Percentiles rank a stretch among this genome's conserved stretches.
Evolutionary conservation across 2,797 vertebrate genomes (phyloP).

Genomic region (Choloepus didactylus): DNA sequence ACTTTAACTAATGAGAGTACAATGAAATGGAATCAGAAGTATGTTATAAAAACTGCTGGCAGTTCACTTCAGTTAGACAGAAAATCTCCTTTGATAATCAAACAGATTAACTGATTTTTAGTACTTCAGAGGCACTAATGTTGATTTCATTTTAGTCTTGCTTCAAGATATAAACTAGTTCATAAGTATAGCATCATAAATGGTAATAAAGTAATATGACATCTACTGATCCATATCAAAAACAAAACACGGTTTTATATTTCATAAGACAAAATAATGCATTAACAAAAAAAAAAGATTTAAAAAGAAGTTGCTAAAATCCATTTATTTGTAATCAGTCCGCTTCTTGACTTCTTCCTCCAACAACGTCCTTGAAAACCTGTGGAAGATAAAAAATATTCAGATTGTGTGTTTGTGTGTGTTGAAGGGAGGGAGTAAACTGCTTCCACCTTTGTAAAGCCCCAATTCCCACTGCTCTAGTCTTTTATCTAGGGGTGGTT

Average conservation of each 20-base stretch:
- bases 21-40: constrained; percentile 54
- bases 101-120: constrained; percentile 23
- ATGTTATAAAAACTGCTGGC: constrained; percentile 58
- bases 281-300: not conserved
- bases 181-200: constrained; percentile 46
- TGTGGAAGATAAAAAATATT: not conserved
- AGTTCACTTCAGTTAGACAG: not conserved
- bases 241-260: constrained; percentile 14
- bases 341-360: constrained; percentile 30
- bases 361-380: constrained; percentile 15
- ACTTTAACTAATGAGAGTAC: constrained; percentile 41
- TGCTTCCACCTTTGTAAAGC: constrained; percentile 26
- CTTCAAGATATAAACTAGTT: constrained; percentile 61
- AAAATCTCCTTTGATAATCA: constrained; percentile 35
- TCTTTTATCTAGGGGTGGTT: not conserved
- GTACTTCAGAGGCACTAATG: constrained; percentile 60
- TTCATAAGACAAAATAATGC: constrained; percentile 40
- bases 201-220: constrained; percentile 45
- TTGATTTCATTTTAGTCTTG: constrained; percentile 51
- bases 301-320: constrained; percentile 55
- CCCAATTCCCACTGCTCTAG: not conserved
- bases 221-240: constrained; percentile 29
- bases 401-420: not conserved
- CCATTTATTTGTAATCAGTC: constrained; percentile 48
- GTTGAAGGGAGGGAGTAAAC: not conserved